Conservation (phyloP, 2,113 vertebrate genomes). For the Prionailurus viverrinus region DNA sequence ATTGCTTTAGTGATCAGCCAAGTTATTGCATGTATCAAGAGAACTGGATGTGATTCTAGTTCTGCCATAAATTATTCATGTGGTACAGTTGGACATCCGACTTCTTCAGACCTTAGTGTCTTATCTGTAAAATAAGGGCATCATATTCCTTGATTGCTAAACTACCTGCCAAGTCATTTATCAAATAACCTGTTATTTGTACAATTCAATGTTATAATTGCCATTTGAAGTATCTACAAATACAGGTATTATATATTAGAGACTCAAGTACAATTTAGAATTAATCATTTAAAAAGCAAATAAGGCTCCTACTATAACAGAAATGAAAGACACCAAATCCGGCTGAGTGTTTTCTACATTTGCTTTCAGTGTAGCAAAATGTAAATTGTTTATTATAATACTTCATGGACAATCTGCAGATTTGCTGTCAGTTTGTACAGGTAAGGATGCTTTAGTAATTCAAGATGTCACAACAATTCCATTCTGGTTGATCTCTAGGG, state of each 20-base stretch:
- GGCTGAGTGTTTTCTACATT: not conserved
- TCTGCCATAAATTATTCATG: not conserved
- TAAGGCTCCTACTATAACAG: not conserved
- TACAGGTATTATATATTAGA: not conserved
- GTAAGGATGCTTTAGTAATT: not conserved
- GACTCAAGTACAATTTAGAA: not conserved
- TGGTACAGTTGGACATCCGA: not conserved
- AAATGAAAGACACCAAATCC: not conserved
- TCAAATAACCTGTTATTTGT: not conserved
- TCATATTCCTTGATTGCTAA: not conserved
- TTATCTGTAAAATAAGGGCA: not conserved
- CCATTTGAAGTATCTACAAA: not conserved
- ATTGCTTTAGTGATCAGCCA: not conserved
- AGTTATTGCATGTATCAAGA: not conserved
- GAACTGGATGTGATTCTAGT: not conserved
- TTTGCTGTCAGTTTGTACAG: not conserved
- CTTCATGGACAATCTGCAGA: not conserved
- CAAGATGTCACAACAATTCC: not conserved
- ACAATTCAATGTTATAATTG: not conserved
- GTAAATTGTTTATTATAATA: not conserved
- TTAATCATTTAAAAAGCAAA: not conserved
- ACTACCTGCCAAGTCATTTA: not conserved
- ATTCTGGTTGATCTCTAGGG: not conserved
- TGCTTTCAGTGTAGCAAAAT: not conserved
- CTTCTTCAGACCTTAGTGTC: not conserved